These are phyloP conservation scores for Mormyrus hasselquistii DNA, from an alignment of 2,797 vertebrate species.

Conservation along the genomic window DNA sequence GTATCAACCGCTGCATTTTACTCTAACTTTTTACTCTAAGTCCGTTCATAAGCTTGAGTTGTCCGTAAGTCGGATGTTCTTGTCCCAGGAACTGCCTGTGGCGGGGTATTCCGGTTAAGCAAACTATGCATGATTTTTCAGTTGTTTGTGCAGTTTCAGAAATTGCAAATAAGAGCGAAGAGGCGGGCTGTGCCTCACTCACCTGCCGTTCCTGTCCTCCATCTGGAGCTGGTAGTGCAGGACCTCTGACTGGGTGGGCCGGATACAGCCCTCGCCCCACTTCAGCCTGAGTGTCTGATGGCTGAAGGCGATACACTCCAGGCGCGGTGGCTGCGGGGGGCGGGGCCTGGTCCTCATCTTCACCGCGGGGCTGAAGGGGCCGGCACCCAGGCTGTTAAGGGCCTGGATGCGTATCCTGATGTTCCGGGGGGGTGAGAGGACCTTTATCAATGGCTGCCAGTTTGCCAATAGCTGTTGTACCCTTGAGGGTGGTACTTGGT, in stretches of 20 bases:
- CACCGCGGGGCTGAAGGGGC: constrained; percentile 92
- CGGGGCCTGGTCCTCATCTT: constrained; percentile 97
- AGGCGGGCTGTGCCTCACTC: constrained; percentile 19
- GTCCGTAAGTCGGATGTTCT: not conserved
- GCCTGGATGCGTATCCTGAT: constrained; percentile 92
- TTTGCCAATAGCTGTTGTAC: not conserved
- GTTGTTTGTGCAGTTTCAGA: not conserved
- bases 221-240: constrained; percentile 93
- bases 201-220: constrained; percentile 90
- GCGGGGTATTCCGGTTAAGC: not conserved
- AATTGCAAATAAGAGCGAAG: not conserved
- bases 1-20: not conserved
- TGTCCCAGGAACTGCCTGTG: not conserved
- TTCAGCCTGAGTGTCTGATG: constrained; percentile 97
- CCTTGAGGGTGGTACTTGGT: not conserved
- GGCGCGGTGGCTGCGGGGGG: constrained; percentile 85
- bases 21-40: not conserved
- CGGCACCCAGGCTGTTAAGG: constrained; percentile 87
- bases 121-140: not conserved
- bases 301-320: constrained; percentile 91
- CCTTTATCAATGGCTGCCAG: not conserved
- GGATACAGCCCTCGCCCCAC: constrained; percentile 86
- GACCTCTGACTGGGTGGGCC: constrained; percentile 72
- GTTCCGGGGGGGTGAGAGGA: not conserved
- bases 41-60: not conserved